phyloP scores from a whole-genome alignment of 2,888 invertebrate species.

The Apoderus coryli region DNA sequence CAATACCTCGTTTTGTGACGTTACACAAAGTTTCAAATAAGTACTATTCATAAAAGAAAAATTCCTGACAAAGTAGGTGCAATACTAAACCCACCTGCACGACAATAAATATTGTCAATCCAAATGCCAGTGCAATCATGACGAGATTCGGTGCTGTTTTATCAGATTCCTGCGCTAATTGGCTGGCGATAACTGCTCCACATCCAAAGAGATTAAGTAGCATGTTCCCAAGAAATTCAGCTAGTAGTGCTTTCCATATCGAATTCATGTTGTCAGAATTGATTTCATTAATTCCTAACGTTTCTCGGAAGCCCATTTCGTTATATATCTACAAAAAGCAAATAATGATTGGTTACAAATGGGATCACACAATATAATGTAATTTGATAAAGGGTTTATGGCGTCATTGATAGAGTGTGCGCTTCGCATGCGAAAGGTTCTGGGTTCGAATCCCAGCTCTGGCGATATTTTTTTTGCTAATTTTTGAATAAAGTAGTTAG shows the following conservation, averaged over 20 bases:
- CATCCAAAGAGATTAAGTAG: conserved; percentile 83
- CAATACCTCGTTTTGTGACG: too few species aligned
- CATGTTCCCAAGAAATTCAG: conserved; percentile 78
- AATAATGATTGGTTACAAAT: background rate
- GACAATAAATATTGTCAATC: conserved; percentile 67
- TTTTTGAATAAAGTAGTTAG: too few species aligned
- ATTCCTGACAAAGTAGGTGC: too few species aligned
- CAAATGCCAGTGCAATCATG: conserved; percentile 72
- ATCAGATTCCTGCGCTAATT: conserved; percentile 23
- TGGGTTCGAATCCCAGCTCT: too few species aligned
- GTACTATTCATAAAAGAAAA: too few species aligned
- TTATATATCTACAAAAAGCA: conserved; percentile 4
- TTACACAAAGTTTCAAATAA: too few species aligned
- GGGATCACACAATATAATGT: conserved; percentile 2
- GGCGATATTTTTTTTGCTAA: too few species aligned
- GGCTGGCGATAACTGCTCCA: conserved; percentile 48
- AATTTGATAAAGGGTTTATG: too few species aligned
- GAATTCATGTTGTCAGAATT: conserved; percentile 44
- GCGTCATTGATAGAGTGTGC: too few species aligned
- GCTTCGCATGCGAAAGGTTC: too few species aligned
- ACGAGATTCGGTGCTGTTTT: too few species aligned
- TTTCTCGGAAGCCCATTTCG: conserved; percentile 41
- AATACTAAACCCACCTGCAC: too few species aligned
- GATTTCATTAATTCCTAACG: conserved; percentile 56
- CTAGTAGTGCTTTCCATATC: conserved; percentile 68